A percentile compares a stretch with the other conserved stretches of the same genome.
Evolutionary conservation across 2,113 vertebrate genomes (phyloP).

Genomic region (Narcine bancroftii): DNA sequence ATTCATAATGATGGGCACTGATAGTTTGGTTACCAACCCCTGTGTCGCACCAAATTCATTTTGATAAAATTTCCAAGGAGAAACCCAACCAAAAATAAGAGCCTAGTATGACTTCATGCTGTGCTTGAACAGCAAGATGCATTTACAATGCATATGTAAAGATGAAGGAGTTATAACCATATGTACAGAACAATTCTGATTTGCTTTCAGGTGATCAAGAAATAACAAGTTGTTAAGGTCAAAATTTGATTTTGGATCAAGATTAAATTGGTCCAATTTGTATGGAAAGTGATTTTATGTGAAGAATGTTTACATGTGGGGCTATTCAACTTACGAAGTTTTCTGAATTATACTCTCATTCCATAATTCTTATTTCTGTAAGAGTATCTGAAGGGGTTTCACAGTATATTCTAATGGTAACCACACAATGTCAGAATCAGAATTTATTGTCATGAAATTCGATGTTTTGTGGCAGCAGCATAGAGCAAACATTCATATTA

Average conservation of each 20-base stretch:
- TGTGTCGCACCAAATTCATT: background rate
- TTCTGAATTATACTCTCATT: background rate
- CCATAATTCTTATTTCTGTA: background rate
- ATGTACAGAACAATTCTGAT: background rate
- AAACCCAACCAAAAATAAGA: background rate
- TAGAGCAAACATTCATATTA: too few species aligned
- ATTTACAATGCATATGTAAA: background rate
- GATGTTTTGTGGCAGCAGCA: too few species aligned
- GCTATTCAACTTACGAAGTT: background rate
- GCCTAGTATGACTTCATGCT: background rate
- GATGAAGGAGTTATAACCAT: background rate
- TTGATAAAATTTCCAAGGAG: background rate
- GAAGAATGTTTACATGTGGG: background rate
- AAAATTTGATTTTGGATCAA: background rate
- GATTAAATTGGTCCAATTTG: background rate
- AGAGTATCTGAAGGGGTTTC: background rate
- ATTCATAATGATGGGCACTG: constrained; percentile 4
- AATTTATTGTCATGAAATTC: too few species aligned
- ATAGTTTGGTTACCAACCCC: background rate
- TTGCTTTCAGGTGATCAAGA: background rate
- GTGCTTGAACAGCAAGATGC: background rate
- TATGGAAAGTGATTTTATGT: background rate
- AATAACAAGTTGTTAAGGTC: background rate
- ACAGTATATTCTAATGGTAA: background rate
- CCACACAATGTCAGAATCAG: background rate